Base-by-base conservation (phyloP, 2,113 vertebrate genomes). In the Macquaria ambigua region DNA sequence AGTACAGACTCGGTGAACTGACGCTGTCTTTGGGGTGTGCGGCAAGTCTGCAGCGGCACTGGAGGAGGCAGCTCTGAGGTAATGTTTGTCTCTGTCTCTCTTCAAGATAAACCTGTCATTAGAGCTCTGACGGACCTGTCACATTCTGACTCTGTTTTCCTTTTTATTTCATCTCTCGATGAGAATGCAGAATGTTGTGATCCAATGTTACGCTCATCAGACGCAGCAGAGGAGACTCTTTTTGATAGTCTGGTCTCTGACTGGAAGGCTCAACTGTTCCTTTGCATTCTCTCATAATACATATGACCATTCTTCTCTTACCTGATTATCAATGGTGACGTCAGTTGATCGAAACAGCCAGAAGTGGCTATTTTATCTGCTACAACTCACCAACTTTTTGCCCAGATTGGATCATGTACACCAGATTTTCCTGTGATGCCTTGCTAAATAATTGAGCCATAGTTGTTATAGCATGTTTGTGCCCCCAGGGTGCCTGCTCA, bases 51-150 rank as follows among this genome's bases (percentile, higher is more conserved):
- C 89, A 83, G 92, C 80, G 82, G 71, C 63, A 52, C 56, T 58
- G 77, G 84, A 78, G 71, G 64, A 90, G 80, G 86, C 76, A 77
- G 79, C 87, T 80, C 90, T 95, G 91, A 94, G 89, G 91, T 93
- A 92, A 94, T 94, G 91, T 93, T 93, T 93, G 88, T 90, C 85
- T 92, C 92, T 86, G 87, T 90, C 90, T 91, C 82, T 67, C 84
- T 74, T 88, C 61, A 46, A 92, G 90, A 93, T 91, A 93, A 93
- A 92, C 89, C 89, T 93, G 93, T 93, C 93, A 90, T 93, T 89
- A 89, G n/a, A 58, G 76, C n/a, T 23, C 79, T 74, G 83, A 89
- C 50, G 56, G 81, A 73, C 77, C 58, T 82, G 92, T 92, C 89
- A 89, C 82, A 75, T 75, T 87, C 63, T 78, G 70, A 89, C 74